Evolutionary conservation across 37 sponge, comb jelly and placozoan species (phyloP).

Genomic region (Spongilla lacustris): DNA sequence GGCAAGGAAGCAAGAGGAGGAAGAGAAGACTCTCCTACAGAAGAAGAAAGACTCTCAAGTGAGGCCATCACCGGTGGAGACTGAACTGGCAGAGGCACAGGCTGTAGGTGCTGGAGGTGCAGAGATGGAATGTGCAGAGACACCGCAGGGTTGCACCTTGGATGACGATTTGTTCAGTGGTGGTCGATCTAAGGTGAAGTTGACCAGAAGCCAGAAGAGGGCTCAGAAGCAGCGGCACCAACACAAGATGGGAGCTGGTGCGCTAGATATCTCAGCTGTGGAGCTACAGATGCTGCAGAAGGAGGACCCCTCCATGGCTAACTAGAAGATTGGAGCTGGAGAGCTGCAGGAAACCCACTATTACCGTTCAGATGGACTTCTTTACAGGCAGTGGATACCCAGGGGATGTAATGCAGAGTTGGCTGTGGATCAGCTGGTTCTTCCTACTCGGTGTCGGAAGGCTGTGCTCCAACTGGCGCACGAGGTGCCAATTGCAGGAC

Average conservation of each 20-base stretch:
- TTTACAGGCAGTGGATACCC: background rate
- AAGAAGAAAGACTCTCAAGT: background rate
- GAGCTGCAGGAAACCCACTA: constrained; percentile 1
- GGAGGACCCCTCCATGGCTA: background rate
- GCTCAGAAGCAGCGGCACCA: background rate
- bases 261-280: background rate
- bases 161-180: constrained; percentile 10
- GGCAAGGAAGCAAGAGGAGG: constrained; percentile 9
- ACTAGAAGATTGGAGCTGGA: background rate
- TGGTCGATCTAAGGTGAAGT: background rate
- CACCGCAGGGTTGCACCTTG: background rate
- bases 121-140: background rate
- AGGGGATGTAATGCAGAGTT: background rate
- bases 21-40: background rate
- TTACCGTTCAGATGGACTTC: background rate
- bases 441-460: constrained; percentile 10
- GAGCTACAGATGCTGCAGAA: background rate
- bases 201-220: constrained; percentile 6
- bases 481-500: constrained; percentile 4
- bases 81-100: background rate
- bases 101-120: background rate
- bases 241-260: background rate
- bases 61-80: background rate
- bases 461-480: constrained; percentile 8
- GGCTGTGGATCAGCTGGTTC: constrained; percentile 30